Conservation (phyloP, 2,888 invertebrate species). For the Therioaphis trifolii region DNA sequence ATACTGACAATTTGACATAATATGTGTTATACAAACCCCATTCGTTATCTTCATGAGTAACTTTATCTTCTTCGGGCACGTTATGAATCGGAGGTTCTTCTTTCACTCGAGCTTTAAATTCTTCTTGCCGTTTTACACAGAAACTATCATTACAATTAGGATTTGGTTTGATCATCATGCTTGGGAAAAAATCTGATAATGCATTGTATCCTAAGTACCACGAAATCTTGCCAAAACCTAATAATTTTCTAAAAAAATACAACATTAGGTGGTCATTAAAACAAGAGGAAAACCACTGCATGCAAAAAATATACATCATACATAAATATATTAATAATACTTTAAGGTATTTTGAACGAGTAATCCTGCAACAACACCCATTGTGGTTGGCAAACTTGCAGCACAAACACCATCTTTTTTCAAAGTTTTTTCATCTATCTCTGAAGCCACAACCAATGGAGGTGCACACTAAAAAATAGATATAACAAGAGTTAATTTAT, state of each 20-base stretch:
- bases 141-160: constrained; percentile 85
- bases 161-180: constrained; percentile 93
- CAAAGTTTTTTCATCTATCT: constrained; percentile 95
- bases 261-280: constrained; percentile 44
- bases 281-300: too few relatives aligned
- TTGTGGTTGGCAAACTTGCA: constrained; percentile 97
- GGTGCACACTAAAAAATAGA: constrained; percentile 86
- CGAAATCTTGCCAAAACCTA: constrained; percentile 90
- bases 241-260: constrained; percentile 77
- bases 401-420: constrained; percentile 99
- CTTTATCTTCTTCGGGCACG: constrained; percentile 25
- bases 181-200: constrained; percentile 94
- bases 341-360: constrained; percentile 79
- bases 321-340: constrained; percentile 68
- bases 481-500: too few relatives aligned
- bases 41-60: constrained; percentile 61
- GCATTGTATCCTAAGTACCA: constrained; percentile 98
- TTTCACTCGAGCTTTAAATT: constrained; percentile 76
- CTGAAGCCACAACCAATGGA: constrained; percentile 95
- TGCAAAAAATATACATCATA: background rate
- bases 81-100: constrained; percentile 79
- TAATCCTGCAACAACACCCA: constrained; percentile 98
- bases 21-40: constrained; percentile 54
- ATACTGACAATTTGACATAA: background rate
- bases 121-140: constrained; percentile 79